Evolutionary conservation across 1,140 invertebrate species (phyloP).

Genomic region (Sesamia nonagrioides): DNA sequence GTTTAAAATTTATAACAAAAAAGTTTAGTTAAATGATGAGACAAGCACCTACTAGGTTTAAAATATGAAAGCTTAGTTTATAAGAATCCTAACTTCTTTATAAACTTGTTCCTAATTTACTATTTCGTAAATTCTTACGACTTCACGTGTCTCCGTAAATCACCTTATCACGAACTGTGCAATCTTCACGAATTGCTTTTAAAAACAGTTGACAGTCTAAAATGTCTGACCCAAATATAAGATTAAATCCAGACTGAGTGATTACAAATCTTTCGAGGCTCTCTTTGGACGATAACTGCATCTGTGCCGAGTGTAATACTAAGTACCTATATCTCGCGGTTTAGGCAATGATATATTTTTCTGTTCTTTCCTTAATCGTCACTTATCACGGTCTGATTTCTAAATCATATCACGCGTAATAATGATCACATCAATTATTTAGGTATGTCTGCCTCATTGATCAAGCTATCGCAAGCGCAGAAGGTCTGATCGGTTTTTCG

Average conservation of each 20-base stretch:
- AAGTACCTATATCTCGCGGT: background rate
- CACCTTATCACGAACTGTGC: constrained; percentile 14
- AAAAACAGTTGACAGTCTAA: constrained; percentile 8
- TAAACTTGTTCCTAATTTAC: background rate
- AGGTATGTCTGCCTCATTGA: too few relatives aligned
- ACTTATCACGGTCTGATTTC: background rate
- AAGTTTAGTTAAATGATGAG: too few relatives aligned
- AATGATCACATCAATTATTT: background rate
- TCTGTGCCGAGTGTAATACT: background rate
- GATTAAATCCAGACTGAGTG: constrained; percentile 21
- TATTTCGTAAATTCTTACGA: constrained; percentile 4
- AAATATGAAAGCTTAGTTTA: too few relatives aligned
- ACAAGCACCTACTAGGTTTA: too few relatives aligned
- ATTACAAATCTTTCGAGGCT: constrained; percentile 13
- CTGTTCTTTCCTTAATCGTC: constrained; percentile 16
- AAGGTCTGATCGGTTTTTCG: too few relatives aligned
- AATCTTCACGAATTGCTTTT: constrained; percentile 11
- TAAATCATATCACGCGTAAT: background rate
- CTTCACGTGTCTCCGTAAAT: constrained; percentile 12
- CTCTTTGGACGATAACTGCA: constrained; percentile 20
- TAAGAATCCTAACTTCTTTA: background rate
- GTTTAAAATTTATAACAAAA: too few relatives aligned
- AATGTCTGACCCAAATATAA: constrained; percentile 28
- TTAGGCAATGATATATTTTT: constrained; percentile 10
- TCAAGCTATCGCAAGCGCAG: background rate